A percentile compares a stretch with the other conserved stretches of the same genome.
Conservation (phyloP, 2,113 vertebrate genomes). For the Apaloderma vittatum region DNA sequence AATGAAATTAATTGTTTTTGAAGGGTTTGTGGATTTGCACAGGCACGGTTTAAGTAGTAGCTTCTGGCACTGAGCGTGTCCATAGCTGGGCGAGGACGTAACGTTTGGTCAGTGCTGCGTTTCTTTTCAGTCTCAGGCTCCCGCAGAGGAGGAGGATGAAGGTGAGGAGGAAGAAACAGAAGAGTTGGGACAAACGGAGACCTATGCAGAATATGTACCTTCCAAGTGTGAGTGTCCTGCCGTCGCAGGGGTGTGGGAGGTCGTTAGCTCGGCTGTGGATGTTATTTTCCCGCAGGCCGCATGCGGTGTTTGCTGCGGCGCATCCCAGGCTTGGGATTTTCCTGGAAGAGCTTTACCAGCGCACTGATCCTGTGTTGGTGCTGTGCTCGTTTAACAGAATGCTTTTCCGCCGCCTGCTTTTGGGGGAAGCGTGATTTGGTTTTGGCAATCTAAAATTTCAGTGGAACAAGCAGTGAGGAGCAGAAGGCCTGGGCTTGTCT, state of each 20-base stretch:
- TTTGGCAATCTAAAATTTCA: background rate
- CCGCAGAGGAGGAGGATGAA: conserved; percentile 92
- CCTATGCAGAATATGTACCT: conserved; percentile 94
- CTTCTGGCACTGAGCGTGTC: background rate
- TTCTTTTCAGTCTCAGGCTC: conserved; percentile 75
- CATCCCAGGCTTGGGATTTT: background rate
- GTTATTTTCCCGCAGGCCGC: background rate
- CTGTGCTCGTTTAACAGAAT: accelerated
- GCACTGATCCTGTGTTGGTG: background rate
- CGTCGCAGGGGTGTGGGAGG: accelerated
- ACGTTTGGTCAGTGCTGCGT: background rate
- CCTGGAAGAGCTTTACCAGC: background rate
- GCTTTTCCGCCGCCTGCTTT: background rate
- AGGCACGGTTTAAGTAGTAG: background rate
- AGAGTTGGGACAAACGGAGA: conserved; percentile 95
- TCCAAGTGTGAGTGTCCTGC: conserved; percentile 90
- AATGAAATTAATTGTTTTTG: background rate
- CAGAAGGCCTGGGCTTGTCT: background rate
- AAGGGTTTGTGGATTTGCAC: background rate
- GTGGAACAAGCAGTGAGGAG: background rate
- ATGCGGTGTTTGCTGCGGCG: background rate
- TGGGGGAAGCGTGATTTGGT: background rate
- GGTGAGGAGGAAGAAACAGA: conserved; percentile 93
- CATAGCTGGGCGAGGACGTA: accelerated
- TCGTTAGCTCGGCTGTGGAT: background rate